Percentiles rank a stretch among this genome's conserved stretches.
These are phyloP conservation scores for Cassiopea andromeda DNA, from an alignment of 30 jellyfish, hydroid and myxozoan species.

Conservation along the genomic window DNA sequence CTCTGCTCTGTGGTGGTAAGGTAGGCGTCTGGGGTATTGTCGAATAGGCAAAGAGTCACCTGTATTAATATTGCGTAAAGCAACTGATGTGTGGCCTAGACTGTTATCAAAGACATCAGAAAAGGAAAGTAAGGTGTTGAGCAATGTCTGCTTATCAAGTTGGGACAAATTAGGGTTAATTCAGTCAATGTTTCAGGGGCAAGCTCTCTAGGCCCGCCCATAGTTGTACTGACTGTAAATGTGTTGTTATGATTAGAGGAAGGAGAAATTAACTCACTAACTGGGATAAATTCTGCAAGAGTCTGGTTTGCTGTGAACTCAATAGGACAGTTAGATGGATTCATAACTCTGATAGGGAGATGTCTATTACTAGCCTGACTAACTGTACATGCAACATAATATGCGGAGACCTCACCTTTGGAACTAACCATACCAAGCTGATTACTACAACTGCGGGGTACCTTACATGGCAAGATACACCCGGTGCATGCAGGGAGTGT, in stretches of 20 bases:
- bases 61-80: not conserved
- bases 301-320: slow-evolving; percentile 30
- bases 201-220: slow-evolving; percentile 9
- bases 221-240: slow-evolving; percentile 31
- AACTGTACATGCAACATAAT: slow-evolving; percentile 53
- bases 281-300: slow-evolving; percentile 42
- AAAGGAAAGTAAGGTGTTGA: not conserved
- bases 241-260: slow-evolving; percentile 4
- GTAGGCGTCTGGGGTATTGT: not conserved
- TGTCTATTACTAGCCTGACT: slow-evolving; percentile 37
- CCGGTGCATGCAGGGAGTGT: slow-evolving; percentile 42
- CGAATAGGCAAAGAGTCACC: not conserved
- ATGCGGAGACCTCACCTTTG: slow-evolving; percentile 14
- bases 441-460: slow-evolving; percentile 37
- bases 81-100: not conserved
- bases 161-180: not conserved
- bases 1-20: not conserved
- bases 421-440: slow-evolving; percentile 57
- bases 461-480: slow-evolving; percentile 45
- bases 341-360: slow-evolving; percentile 40
- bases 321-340: slow-evolving; percentile 35
- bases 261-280: slow-evolving; percentile 43
- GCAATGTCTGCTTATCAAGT: not conserved
- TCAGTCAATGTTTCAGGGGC: not conserved
- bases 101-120: not conserved